Base-by-base conservation (phyloP, 1,140 invertebrate genomes). In the Idris sp. region DNA sequence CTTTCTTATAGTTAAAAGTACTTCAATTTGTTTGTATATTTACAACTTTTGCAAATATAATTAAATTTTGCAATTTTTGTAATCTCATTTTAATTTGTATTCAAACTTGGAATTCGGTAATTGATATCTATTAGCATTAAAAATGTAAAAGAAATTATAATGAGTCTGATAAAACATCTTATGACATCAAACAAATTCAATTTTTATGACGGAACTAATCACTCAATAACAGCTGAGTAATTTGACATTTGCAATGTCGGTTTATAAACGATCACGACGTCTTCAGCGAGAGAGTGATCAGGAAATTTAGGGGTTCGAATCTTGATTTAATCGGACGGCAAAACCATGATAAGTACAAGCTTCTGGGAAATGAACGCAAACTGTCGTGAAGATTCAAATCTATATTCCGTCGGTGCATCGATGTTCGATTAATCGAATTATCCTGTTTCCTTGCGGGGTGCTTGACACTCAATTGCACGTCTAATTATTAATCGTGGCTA, bases 401-500 rank as follows among this genome's bases (percentile, higher is more conserved):
- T 82, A 82, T 81, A 81, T 74, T 78, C 68, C 19, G 74, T 31
- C 59, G 62, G 28, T 67, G 53, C 43, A 49, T 62, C 76, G 75
- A 76, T 59, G 72, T 77, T 77, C 82, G 79, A 84, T 84, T 84
- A 85, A 85, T 85, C 84, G 82, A 86, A 83, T 85, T 79, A 80
- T 71, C 62, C 35, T 61, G 74, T 77, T 71, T 71, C 62, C 64
- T 59, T 74, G 75, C n/a, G 67, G 67, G 68, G 48, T 64, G 77
- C 78, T 80, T 82, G 80, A 83, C 81, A 81, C 76, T 76, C 81
- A 81, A 81, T 83, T 78, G 80, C 78, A 76, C 80, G 82, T 84
- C 82, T 85, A 86, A 86, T 86, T 84, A 85, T 85, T 83, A 84
- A 85, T 85, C 79, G 81, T 58, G 80, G 74, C 77, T 79, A 79